phyloP scores from a whole-genome alignment of 2,113 vertebrate species.

The Falco punctatus region DNA sequence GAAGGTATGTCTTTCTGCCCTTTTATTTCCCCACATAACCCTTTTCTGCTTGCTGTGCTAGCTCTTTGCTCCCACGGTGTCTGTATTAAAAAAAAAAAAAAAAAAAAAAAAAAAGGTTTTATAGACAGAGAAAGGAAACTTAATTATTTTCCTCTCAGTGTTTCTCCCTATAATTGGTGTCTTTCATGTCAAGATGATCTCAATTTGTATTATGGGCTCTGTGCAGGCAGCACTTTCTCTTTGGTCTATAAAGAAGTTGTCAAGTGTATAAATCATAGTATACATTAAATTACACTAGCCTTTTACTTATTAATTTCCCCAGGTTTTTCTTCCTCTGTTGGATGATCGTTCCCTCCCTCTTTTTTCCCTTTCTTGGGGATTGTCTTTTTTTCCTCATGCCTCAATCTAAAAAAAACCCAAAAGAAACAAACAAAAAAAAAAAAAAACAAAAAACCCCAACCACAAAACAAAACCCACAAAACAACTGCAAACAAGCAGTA shows the following conservation, averaged over 20 bases:
- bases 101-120: background rate
- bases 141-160: slow-evolving; percentile 40
- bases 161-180: slow-evolving; percentile 54
- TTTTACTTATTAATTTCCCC: slow-evolving; percentile 61
- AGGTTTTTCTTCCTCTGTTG: background rate
- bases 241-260: slow-evolving; percentile 46
- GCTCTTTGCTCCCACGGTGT: background rate
- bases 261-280: slow-evolving; percentile 42
- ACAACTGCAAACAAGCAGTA: background rate
- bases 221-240: slow-evolving; percentile 12
- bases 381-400: background rate
- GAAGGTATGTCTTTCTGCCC: background rate
- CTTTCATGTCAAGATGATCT: slow-evolving; percentile 49
- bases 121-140: background rate
- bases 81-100: background rate
- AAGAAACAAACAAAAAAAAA: background rate
- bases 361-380: accelerated
- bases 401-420: background rate
- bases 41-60: background rate
- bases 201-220: slow-evolving; percentile 49
- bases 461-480: no score
- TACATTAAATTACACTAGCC: slow-evolving; percentile 47
- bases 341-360: background rate
- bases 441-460: no score
- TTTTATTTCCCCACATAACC: background rate